phyloP scores from a whole-genome alignment of 2,888 invertebrate genomes.

The Noctua comes region DNA sequence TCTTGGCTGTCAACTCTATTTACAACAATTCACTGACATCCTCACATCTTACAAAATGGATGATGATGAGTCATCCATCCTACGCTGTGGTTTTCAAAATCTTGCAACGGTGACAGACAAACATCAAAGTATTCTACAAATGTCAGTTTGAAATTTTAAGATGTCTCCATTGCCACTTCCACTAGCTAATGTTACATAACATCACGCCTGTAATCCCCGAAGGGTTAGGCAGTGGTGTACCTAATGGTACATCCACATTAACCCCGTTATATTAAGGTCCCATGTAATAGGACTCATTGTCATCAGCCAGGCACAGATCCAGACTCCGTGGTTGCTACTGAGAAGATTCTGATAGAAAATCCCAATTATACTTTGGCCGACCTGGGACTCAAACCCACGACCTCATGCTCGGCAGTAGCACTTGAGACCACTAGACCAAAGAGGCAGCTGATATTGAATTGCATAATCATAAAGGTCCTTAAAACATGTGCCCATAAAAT shows the following conservation, averaged over 20 bases:
- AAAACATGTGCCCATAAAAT: constrained; percentile 24
- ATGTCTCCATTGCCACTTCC: neutral
- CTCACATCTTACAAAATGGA: neutral
- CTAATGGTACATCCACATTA: neutral
- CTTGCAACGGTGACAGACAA: neutral
- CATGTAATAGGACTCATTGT: neutral
- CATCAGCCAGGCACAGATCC: neutral
- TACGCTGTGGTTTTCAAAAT: constrained; percentile 20
- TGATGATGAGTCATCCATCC: constrained; percentile 19
- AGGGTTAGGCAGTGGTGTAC: neutral
- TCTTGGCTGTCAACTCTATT: neutral
- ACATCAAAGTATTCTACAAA: neutral
- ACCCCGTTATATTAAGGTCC: neutral
- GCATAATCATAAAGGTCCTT: constrained; percentile 9
- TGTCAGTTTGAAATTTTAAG: neutral
- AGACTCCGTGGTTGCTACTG: neutral
- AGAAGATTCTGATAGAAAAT: neutral
- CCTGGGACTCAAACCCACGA: neutral
- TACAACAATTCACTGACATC: neutral
- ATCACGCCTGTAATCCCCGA: neutral
- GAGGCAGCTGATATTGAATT: neutral
- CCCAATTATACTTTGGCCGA: neutral
- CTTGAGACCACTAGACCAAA: neutral
- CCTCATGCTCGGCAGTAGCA: no score
- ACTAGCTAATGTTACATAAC: neutral